phyloP scores from a whole-genome alignment of 2,113 vertebrate species.

The Gopherus evgoodei region DNA sequence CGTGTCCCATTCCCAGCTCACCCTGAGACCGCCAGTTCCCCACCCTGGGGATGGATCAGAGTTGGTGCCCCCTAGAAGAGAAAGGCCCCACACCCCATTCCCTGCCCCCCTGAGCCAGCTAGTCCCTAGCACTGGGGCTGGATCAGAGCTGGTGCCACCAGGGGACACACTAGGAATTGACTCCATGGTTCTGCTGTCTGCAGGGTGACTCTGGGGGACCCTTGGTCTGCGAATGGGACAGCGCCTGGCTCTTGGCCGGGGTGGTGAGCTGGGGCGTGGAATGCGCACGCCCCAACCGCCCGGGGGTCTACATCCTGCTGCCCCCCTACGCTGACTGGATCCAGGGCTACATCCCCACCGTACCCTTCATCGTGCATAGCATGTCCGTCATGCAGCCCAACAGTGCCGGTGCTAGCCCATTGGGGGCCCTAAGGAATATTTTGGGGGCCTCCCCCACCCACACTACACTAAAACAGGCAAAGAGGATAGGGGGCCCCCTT shows the following conservation, averaged over 20 bases:
- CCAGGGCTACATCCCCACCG: not conserved
- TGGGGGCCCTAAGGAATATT: no score
- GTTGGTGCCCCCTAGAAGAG: not conserved
- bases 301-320: not conserved
- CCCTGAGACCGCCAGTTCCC: no score
- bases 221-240: not conserved
- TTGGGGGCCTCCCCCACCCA: no score
- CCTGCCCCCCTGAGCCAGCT: not conserved
- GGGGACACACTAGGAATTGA: not conserved
- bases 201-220: constrained; percentile 32
- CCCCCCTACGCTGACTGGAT: not conserved
- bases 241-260: constrained; percentile 21
- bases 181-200: not conserved
- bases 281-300: not conserved
- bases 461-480: no score
- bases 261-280: constrained; percentile 14
- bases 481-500: no score
- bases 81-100: not conserved
- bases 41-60: not conserved
- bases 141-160: no score
- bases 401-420: no score
- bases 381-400: no score
- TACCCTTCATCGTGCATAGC: not conserved
- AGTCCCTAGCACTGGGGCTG: not conserved
- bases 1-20: no score